Evolutionary conservation across 2,797 vertebrate species (phyloP).

Genomic region (Amblyopsis hoosieri): DNA sequence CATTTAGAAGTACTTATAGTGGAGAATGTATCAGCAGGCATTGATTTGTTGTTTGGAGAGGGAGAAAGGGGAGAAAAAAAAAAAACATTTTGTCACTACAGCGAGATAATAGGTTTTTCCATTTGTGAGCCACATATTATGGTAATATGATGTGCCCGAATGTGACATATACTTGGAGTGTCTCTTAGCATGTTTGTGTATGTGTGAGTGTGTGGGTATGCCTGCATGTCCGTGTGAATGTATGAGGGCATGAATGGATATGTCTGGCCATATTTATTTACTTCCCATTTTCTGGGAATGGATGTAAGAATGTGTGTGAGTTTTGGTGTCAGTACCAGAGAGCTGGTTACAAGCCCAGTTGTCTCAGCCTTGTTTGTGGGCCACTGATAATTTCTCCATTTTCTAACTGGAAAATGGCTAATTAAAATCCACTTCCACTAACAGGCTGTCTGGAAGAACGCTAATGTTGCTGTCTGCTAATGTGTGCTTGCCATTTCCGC

Average conservation of each 20-base stretch:
- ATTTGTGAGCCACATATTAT: conserved; percentile 59
- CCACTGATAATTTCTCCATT: conserved; percentile 96
- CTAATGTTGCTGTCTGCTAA: conserved; percentile 88
- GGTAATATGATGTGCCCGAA: conserved; percentile 61
- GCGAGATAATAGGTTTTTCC: conserved; percentile 56
- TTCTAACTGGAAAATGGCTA: conserved; percentile 98
- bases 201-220: conserved; percentile 2
- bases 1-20: conserved; percentile 52
- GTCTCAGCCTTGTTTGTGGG: conserved; percentile 91
- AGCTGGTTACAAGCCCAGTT: conserved; percentile 77
- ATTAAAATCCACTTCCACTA: conserved; percentile 99
- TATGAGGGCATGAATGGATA: not conserved
- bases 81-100: conserved; percentile 42
- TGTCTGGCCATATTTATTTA: not conserved
- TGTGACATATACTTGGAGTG: conserved; percentile 57
- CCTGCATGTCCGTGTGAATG: not conserved
- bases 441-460: conserved; percentile 96
- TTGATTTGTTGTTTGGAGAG: conserved; percentile 39
- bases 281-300: not conserved
- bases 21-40: conserved; percentile 28
- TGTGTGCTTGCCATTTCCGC: conserved; percentile 87
- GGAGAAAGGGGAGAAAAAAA: conserved; percentile 38
- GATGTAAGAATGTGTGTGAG: conserved; percentile 11
- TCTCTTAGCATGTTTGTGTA: conserved; percentile 37
- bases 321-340: conserved; percentile 2